Evolutionary conservation across 2,797 vertebrate genomes (phyloP), one percentile per base, ranked within the genome.

Genomic region (Diplodus sargus): DNA sequence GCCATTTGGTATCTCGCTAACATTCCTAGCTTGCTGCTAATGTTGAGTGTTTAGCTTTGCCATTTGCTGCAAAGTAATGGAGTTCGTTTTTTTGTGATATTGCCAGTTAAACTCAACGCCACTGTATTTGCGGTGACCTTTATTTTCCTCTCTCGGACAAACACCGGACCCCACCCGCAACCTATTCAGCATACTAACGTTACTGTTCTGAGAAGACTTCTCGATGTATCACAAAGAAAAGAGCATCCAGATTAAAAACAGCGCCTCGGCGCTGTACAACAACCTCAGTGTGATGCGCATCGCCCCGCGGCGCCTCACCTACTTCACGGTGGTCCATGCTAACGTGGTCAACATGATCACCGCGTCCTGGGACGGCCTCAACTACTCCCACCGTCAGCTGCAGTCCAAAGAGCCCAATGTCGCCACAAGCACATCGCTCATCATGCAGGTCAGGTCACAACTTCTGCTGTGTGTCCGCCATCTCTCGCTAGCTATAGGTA

Each of bases 231-330:
- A 96, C 48, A 96, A 95, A 84, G 96, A 97, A 76, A 95, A 94
- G 66, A 96, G 95, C 86, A 92, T 99, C 62, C 94, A 93, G 62
- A 95, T 98, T 39, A 95, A 95, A 70, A 94, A 94, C 94, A 97
- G 97, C 78, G 95, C 96, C 0, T 96, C 97, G 0, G 95, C 97
- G 2, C 93, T 99, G 6, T 96, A 96, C 93, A 99, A 98, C 94
- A 99, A 99, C 92, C 96, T 99, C 23, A 93, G 96, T 23, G 96
- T 98, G 57, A 89, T 98, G 87, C 95, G 94, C 64, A 94, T 95
- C 22, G 93, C 95, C 0, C 89, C 91, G 12, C 90, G 94, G 18
- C 93, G 79, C 51, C 96, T 96, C 71, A 95, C 95, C 11, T 94
- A 96, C 78, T 96, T 97, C 84, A 93, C 96, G 0, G 92, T 96